phyloP scores from a whole-genome alignment of 2,888 invertebrate genomes.

The Hirudinaria manillensis region DNA sequence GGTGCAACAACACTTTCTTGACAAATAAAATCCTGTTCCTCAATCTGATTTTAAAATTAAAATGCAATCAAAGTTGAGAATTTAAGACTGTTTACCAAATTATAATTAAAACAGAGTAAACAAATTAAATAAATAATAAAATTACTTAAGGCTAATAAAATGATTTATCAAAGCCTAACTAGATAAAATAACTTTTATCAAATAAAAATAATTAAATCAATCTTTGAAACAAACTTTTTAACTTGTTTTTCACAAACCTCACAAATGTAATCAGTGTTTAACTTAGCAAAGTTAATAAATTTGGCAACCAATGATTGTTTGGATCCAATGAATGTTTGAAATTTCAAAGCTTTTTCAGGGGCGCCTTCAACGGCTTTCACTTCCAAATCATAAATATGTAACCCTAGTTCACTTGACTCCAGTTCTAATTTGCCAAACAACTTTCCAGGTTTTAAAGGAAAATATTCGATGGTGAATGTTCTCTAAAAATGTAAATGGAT shows the following conservation, averaged over 20 bases:
- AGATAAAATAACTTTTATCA: background rate
- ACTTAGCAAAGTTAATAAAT: conserved; percentile 54
- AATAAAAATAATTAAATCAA: background rate
- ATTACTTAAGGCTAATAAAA: background rate
- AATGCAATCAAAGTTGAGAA: conserved; percentile 1
- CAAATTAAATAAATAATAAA: background rate
- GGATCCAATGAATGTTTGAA: conserved; percentile 50
- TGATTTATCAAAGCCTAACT: background rate
- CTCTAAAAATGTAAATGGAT: conserved; percentile 43
- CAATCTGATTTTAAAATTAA: conserved; percentile 44
- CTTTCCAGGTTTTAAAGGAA: conserved; percentile 52
- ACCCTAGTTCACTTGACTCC: conserved; percentile 50
- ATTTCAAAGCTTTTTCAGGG: conserved; percentile 52
- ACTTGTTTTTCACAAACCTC: conserved; percentile 44
- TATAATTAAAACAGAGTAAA: background rate
- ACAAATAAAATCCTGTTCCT: conserved; percentile 47
- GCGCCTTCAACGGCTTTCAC: conserved; percentile 51
- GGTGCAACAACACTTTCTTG: conserved; percentile 54
- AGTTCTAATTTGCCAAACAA: conserved; percentile 50
- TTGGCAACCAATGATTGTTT: conserved; percentile 48
- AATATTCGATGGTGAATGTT: conserved; percentile 52
- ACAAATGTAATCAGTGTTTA: conserved; percentile 54
- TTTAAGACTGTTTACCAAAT: no score
- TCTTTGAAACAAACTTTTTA: conserved; percentile 15
- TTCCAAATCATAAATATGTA: conserved; percentile 51